Conservation (phyloP, 2,888 invertebrate genomes). For the Drosophila greeni region DNA sequence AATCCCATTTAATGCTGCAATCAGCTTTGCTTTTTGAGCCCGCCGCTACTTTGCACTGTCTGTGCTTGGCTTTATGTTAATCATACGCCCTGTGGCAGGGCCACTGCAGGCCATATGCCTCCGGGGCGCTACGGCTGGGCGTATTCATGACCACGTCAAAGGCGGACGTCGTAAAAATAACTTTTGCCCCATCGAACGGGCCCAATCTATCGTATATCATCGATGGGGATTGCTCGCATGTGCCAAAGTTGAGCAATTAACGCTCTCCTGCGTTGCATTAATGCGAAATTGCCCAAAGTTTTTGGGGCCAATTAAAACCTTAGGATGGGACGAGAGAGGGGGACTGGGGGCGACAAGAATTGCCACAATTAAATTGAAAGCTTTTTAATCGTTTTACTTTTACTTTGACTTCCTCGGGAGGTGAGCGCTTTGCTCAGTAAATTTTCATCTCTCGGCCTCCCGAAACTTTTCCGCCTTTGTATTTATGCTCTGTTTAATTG, state of each 20-base stretch:
- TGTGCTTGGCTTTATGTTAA: constrained; percentile 54
- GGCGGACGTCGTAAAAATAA: constrained; percentile 35
- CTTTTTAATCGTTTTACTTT: constrained; percentile 48
- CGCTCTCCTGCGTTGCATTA: constrained; percentile 26
- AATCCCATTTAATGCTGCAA: constrained; percentile 68
- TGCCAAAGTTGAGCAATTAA: constrained; percentile 24
- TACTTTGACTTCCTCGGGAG: constrained; percentile 21
- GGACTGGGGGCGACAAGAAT: constrained; percentile 25
- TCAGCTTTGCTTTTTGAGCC: constrained; percentile 65
- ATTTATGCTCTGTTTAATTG: constrained; percentile 53
- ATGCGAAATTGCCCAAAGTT: constrained; percentile 27
- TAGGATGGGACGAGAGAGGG: background rate
- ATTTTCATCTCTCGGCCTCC: constrained; percentile 3
- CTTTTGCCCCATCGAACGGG: constrained; percentile 8
- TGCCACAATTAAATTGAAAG: constrained; percentile 50
- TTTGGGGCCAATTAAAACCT: constrained; percentile 35
- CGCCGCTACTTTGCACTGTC: constrained; percentile 45
- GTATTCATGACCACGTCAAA: constrained; percentile 44
- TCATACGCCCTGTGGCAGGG: constrained; percentile 53
- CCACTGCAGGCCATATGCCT: constrained; percentile 20
- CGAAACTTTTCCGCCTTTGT: constrained; percentile 12
- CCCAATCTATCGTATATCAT: constrained; percentile 21
- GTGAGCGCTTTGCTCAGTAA: constrained; percentile 20
- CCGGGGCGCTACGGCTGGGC: constrained; percentile 9
- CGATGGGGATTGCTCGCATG: constrained; percentile 24